Percentiles rank a stretch among this genome's conserved stretches.
Evolutionary conservation across 2,797 vertebrate genomes (phyloP).

Genomic region (Acanthurus leucopareius): DNA sequence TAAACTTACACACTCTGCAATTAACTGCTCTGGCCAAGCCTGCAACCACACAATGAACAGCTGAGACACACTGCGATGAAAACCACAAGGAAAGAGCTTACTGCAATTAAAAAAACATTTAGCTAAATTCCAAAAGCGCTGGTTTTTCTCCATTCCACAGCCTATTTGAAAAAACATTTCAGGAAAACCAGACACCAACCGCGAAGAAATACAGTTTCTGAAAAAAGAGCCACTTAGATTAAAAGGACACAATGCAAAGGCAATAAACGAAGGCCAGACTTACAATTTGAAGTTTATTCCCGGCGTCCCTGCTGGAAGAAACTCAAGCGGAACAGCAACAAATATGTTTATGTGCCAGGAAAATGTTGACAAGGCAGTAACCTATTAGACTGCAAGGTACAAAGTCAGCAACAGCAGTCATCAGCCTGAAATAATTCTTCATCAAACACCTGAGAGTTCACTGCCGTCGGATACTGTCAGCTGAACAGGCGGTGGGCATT

Average conservation of each 20-base stretch:
- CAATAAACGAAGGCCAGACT: slow-evolving; percentile 29
- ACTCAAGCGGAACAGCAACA: slow-evolving; percentile 36
- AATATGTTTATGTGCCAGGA: slow-evolving; percentile 41
- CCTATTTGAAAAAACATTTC: slow-evolving; percentile 21
- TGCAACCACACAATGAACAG: slow-evolving; percentile 53
- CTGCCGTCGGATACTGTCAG: slow-evolving; percentile 22
- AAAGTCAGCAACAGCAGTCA: slow-evolving; percentile 52
- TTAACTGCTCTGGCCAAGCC: slow-evolving; percentile 36
- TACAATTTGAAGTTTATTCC: slow-evolving; percentile 35
- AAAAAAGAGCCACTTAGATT: slow-evolving; percentile 27
- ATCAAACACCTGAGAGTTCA: slow-evolving; percentile 50
- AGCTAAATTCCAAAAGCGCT: slow-evolving; percentile 43
- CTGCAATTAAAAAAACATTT: slow-evolving; percentile 41
- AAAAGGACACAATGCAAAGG: slow-evolving; percentile 34
- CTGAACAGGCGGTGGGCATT: slow-evolving; percentile 32
- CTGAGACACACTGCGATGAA: slow-evolving; percentile 49
- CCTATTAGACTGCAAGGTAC: slow-evolving; percentile 51
- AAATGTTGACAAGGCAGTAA: slow-evolving; percentile 59
- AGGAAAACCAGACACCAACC: slow-evolving; percentile 19
- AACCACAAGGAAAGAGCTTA: slow-evolving; percentile 22
- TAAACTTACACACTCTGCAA: slow-evolving; percentile 29
- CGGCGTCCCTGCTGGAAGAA: slow-evolving; percentile 26
- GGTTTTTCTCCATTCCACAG: slow-evolving; percentile 24
- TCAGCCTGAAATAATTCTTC: slow-evolving; percentile 61
- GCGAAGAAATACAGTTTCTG: slow-evolving; percentile 12